Base-by-base conservation (phyloP, 1,140 invertebrate species). In the Drosophila trapezifrons region DNA sequence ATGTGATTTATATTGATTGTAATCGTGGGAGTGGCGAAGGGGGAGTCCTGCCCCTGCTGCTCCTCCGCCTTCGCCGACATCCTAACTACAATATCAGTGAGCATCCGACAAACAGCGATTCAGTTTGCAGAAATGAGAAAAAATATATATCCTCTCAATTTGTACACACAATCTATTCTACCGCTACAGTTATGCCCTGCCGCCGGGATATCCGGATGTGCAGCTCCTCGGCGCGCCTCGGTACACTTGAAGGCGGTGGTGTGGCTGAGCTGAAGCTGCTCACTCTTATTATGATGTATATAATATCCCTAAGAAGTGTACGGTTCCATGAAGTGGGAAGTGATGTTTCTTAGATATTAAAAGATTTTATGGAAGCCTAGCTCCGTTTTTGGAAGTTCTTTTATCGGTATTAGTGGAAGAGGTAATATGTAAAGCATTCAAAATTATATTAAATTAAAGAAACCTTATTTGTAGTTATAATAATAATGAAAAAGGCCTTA, bases 1-100 rank as follows among this genome's bases (percentile, higher is more conserved):
- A 89, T 89, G 84, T 89, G 84, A 89, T 89, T 89, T 89, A 89
- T 89, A 89, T 89, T 89, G 84, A 89, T 89, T 89, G 84, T 89
- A 89, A 89, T 89, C 84, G 84, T 52, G 80, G 79, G 80, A 83
- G 79, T 70, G 83, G 70, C 70, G 69, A 65, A 56, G 46, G 65
- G 46, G 65, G 52, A 29, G 64, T 55, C 46, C 47, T 43, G 45
- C 15, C 5, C 12, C 43, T 12, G 25, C 37, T 6, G 17, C 10
- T 9, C 4, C 27, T 12, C 22, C 17, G 13, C 43, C 29, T 13
- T 7, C n/a, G 42, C 17, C 56, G 15, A 57, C 58, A 66, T 70
- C 73, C 66, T 62, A 78, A 85, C 71, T 70, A 83, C 79, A 84
- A 84, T 81, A 70, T 74, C 69, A 79, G 76, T 59, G 60, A 78